These are phyloP conservation scores for Acleris laterana DNA, from an alignment of 2,888 invertebrate genomes.

Conservation along the genomic window DNA sequence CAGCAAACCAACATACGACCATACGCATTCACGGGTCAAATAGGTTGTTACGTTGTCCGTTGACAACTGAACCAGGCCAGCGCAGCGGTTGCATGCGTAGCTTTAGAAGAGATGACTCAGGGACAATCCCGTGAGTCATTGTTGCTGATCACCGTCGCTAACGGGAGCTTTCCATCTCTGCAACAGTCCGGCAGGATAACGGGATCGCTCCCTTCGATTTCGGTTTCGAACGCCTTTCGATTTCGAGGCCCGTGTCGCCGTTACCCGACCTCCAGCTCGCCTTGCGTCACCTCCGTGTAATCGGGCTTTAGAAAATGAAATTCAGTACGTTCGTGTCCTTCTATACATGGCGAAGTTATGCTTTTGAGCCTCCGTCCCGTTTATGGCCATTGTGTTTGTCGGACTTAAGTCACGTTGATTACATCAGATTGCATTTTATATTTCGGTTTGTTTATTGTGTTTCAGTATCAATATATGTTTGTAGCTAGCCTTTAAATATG, in stretches of 20 bases:
- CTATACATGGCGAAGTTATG: conserved; percentile 74
- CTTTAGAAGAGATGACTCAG: neutral
- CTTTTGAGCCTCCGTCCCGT: conserved; percentile 56
- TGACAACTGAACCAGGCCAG: no score
- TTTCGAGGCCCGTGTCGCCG: conserved; percentile 73
- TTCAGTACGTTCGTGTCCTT: conserved; percentile 72
- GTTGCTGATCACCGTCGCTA: conserved; percentile 62
- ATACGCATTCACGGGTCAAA: no score
- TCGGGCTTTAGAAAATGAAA: conserved; percentile 84
- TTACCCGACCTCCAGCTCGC: conserved; percentile 67
- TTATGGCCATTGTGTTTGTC: conserved; percentile 51
- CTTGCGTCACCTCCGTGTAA: conserved; percentile 75
- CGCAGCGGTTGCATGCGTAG: no score
- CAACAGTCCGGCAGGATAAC: conserved; percentile 72
- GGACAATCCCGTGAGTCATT: conserved; percentile 45
- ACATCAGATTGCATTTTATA: conserved; percentile 16
- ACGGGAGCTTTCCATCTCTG: conserved; percentile 80
- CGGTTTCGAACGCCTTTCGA: conserved; percentile 78
- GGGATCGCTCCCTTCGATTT: conserved; percentile 81
- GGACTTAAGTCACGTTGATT: conserved; percentile 46
- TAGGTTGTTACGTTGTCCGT: no score
- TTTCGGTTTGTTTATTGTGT: neutral
- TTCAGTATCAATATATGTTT: no score
- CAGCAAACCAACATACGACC: no score
- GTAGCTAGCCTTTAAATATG: no score